Evolutionary conservation across 1,140 invertebrate species (phyloP), one percentile per base, ranked within the genome.

Genomic region (Carposina sasakii): DNA sequence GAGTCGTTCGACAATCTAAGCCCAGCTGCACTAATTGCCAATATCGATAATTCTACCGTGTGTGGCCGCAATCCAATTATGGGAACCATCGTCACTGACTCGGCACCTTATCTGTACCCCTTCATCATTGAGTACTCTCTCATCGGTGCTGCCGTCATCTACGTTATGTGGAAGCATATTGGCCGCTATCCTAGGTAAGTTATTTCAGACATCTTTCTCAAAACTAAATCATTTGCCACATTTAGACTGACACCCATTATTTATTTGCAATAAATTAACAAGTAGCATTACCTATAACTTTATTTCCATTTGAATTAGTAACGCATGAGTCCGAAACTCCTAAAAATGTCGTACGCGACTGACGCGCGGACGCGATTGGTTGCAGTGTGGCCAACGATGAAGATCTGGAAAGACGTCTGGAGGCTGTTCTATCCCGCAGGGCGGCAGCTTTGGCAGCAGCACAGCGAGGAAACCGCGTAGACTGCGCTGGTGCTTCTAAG

Each of bases 91-190:
- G 94, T 96, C 0, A 90, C 94, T 56, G 94, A 96, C 67, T 93
- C 95, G 2, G 94, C 94, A 3, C 96, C 96, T 0, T 98, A 96
- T 76, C 87, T 98, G 16, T 98, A 95, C 84, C 97, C 96, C 0
- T 97, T 97, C 76, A 98, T 98, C 58, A 96, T 99, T 65, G 96
- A 99, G 76, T 99, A 98, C 81, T 97, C 96, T 51, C 85, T 99
- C 34, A 98, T 99, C 71, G 96, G 96, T 15, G 97, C 97, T 17
- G 96, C 97, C 40, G 95, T 99, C 17, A 93, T 99, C 64, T 99
- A 98, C 77, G 95, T 98, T 33, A 98, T 99, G 92, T 99, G 96
- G 96, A 94, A 94, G 69, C 95, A 96, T 79, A 97, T 98, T 77
- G 94, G 95, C 26, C 90, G 93, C 60, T 92, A 94, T 81, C 92